Evolutionary conservation across 2,888 invertebrate genomes (phyloP), one percentile per base, ranked within the genome.

Genomic region (Drosophila recens): DNA sequence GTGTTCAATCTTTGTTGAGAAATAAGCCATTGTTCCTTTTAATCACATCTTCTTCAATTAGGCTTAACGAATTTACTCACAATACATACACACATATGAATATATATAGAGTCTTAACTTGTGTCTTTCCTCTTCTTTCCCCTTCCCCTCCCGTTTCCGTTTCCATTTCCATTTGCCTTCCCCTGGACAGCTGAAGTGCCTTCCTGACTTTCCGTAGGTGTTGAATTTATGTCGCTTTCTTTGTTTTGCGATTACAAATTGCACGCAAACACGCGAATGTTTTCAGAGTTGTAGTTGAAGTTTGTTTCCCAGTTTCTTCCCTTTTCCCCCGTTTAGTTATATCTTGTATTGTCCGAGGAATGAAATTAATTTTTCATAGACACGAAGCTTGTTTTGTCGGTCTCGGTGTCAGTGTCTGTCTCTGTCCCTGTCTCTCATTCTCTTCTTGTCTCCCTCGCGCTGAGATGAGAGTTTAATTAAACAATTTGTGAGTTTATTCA

Each of bases 291-390:
- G 30, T 40, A 38, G 52, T 45, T 58, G 48, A 56, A 58, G 23
- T 46, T 40, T 34, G 20, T 4, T 20, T 34, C 11, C 42, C 54
- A 13, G 20, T 33, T 20, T n/a, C 49, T 4, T 4, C 38, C 27
- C 40, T 23, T 15, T 33, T 11, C 6, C 2, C 23, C 3, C 17
- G 1, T 5, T 40, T 10, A 13, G 43, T 53, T 27, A 48, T 59
- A 65, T 71, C 56, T 61, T 77, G 51, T 63, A 67, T 63, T 69
- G 64, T 79, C 63, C 51, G 66, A 66, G 59, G 56, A 46, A 15
- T 67, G 61, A 70, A 88, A 89, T 87, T 81, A 87, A 89, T 89
- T 87, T 75, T 59, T 52, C 73, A 89, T 72, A 71, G 85, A 87
- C 84, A 84, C 87, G 84, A 78, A 71, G 57, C 69, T 30, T 43